phyloP scores from a whole-genome alignment of 2,797 vertebrate species.

The Borostomias antarcticus region DNA sequence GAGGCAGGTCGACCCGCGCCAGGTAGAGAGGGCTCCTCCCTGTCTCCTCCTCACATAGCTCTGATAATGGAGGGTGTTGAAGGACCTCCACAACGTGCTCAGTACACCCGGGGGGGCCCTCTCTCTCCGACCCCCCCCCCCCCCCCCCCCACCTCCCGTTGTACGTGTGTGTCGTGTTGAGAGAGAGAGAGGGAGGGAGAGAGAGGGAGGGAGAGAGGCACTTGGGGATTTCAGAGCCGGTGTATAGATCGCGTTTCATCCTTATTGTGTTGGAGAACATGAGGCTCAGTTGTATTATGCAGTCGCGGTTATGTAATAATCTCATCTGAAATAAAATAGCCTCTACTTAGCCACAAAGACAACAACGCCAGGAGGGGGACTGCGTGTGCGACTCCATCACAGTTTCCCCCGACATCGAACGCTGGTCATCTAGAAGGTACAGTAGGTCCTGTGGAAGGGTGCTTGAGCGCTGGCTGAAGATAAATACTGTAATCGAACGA shows the following conservation, averaged over 20 bases:
- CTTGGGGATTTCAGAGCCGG: constrained; percentile 28
- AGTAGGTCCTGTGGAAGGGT: not conserved
- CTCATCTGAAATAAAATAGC: constrained; percentile 58
- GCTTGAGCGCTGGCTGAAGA: not conserved
- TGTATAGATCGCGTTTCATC: constrained; percentile 49
- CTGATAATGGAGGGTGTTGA: constrained; percentile 12
- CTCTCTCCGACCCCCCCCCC: not conserved
- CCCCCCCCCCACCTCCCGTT: not conserved
- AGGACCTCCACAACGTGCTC: not conserved
- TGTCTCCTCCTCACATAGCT: constrained; percentile 3
- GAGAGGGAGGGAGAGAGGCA: constrained; percentile 28
- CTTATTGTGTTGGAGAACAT: constrained; percentile 52
- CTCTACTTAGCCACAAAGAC: constrained; percentile 48
- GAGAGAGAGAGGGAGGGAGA: constrained; percentile 37
- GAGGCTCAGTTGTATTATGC: constrained; percentile 42
- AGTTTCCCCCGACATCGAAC: constrained; percentile 31
- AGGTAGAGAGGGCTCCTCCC: constrained; percentile 14
- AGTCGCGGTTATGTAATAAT: constrained; percentile 51
- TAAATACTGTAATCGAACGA: constrained; percentile 26
- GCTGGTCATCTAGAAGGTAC: constrained; percentile 23
- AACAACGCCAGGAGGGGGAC: constrained; percentile 36
- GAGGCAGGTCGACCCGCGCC: constrained; percentile 8
- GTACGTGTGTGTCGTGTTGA: too few relatives aligned
- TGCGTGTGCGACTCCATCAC: constrained; percentile 27
- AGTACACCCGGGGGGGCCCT: not conserved